phyloP scores from a whole-genome alignment of 2,888 invertebrate species.

The Orgyia antiqua region DNA sequence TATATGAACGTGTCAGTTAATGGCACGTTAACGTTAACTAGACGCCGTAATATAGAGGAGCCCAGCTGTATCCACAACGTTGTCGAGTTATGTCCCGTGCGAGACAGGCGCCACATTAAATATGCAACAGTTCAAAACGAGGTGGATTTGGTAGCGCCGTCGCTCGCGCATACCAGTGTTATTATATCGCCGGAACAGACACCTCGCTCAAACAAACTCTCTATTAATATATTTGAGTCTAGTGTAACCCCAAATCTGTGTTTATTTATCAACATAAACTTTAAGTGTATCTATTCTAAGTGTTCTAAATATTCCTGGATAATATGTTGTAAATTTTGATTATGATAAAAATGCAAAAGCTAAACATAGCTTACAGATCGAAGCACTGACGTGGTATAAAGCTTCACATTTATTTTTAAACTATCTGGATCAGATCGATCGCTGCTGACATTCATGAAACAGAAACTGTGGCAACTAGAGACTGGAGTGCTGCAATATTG shows the following conservation, averaged over 20 bases:
- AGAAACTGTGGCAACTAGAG: slow-evolving; percentile 51
- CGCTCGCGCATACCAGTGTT: slow-evolving; percentile 71
- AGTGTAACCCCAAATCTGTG: too few relatives aligned
- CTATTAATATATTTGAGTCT: too few relatives aligned
- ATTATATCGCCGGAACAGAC: slow-evolving; percentile 47
- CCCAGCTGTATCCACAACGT: slow-evolving; percentile 68
- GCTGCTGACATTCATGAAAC: slow-evolving; percentile 51
- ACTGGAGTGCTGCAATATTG: slow-evolving; percentile 52
- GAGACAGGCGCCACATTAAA: slow-evolving; percentile 73
- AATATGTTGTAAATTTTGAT: too few relatives aligned
- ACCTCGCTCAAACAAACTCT: slow-evolving; percentile 35
- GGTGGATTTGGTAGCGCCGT: slow-evolving; percentile 60
- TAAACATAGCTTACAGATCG: slow-evolving; percentile 33
- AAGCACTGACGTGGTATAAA: slow-evolving; percentile 33
- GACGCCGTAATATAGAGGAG: slow-evolving; percentile 69
- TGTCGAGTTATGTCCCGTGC: slow-evolving; percentile 74
- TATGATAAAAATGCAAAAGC: slow-evolving; percentile 26
- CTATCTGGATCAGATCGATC: slow-evolving; percentile 52
- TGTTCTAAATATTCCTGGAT: slow-evolving; percentile 11
- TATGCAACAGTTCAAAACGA: slow-evolving; percentile 74
- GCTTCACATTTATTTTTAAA: slow-evolving; percentile 52
- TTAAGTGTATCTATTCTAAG: too few relatives aligned
- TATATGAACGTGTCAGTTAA: slow-evolving; percentile 71
- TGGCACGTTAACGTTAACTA: slow-evolving; percentile 73
- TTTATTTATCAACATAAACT: too few relatives aligned